These are phyloP conservation scores for Sinonovacula constricta DNA, from an alignment of 1,140 invertebrate species.

Conservation along the genomic window DNA sequence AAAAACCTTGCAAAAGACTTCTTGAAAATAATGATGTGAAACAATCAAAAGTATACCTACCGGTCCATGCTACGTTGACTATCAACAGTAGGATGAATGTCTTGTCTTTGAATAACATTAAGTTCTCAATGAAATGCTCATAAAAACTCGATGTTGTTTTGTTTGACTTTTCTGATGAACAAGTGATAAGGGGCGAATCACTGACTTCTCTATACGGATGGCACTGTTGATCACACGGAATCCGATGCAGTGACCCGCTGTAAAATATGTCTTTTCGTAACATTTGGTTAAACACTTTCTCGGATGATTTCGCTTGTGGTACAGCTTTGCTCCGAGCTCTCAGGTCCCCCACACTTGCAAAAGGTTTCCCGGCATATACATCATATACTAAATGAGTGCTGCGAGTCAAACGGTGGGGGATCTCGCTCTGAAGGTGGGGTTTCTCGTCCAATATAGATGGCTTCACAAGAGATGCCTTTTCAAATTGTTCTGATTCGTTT, in stretches of 20 bases:
- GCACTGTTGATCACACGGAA: no score
- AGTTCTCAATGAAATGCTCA: conserved; percentile 5
- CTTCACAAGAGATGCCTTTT: no score
- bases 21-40: no score
- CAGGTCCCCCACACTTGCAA: conserved; percentile 18
- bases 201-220: conserved; percentile 12
- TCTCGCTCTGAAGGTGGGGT: background rate
- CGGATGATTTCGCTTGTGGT: background rate
- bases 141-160: no score
- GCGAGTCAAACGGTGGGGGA: background rate
- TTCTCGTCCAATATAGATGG: background rate
- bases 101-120: conserved; percentile 51
- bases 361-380: background rate
- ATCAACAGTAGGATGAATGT: conserved; percentile 48
- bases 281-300: conserved; percentile 49
- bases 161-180: no score
- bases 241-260: conserved; percentile 66
- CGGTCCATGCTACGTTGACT: conserved; percentile 57
- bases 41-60: no score
- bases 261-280: conserved; percentile 67
- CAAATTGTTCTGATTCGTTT: no score
- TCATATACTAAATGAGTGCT: background rate
- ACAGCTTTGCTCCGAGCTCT: background rate
- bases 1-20: no score
- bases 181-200: background rate